Evolutionary conservation across 2,797 vertebrate genomes (phyloP), one percentile per base, ranked within the genome.

Genomic region (Pteronotus mesoamericanus): DNA sequence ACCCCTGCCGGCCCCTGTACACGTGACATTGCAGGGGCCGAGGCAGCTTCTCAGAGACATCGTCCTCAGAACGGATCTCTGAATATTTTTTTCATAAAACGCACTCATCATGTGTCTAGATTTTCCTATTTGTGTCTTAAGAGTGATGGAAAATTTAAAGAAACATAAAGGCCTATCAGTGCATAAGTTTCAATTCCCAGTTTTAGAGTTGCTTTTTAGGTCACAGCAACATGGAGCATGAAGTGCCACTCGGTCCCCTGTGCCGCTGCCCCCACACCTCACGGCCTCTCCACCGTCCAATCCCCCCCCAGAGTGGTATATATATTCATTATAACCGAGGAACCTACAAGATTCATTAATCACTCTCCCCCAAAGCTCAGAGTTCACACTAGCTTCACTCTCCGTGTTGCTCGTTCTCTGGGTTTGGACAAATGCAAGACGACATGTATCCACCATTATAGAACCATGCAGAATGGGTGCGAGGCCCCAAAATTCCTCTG

Each of bases 181-280:
- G 3, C 42, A 37, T 48, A 69, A 78, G n/a, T 48, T 87, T 24
- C 39, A 71, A 51, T 14, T 83, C 11, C 61, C 18, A 34, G 22
- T 72, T 51, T 2, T 18, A 9, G 44, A 12, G 29, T 14, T 29
- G 4, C 57, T 12, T 48, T 83, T 77, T 39, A 19, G 18, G 34
- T 69, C 24, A 53, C 5, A 46, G 19, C 11, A 59, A 78, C 48
- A 22, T 16, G 29, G 6, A n/a, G 15, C 42, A 69, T 10, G 16
- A 53, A 24, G 61, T n/a, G 24, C 55, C 6, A 24, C 22, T 12
- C 3, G 5, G 57, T 59, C 24, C n/a, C 12, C 59, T 16, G 29
- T 37, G 16, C 3, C 9, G 9, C n/a, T 7, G 5, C 0, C 12
- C 5, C 0, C 15, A 26, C 22, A 18, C 2, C 29, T 11, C 32